Base-by-base conservation (phyloP, 1,140 invertebrate genomes). In the Drosophila saltans region DNA sequence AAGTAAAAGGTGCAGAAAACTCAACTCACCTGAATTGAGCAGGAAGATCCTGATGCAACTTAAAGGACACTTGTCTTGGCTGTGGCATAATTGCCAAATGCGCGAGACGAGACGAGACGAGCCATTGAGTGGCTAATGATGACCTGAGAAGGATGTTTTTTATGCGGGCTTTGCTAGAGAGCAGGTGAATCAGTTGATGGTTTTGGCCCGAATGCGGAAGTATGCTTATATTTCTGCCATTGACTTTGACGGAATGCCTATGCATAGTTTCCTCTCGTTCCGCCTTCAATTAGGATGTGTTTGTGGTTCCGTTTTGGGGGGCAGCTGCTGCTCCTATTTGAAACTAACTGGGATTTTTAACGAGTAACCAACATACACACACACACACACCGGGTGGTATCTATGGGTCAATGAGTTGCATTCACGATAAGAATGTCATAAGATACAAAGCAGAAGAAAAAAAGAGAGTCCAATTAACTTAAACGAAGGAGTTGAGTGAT, bases 111-210 rank as follows among this genome's bases (percentile, higher is more conserved):
- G 63, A 3, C n/a, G 59, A 40, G 62, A 72, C 55, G 36, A 45
- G 66, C 56, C 63, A 4, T 16, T 40, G 16, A 28, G 69, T 36
- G 33, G 69, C 83, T 88, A 88, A 88, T 88, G 80, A 88, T 80
- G 66, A 72, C 69, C 69, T 58, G 80, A 16, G 76, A 80, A 48
- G 45, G 45, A 48, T 48, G 7, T 16, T 16, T 26, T 52, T 80
- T 88, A 86, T 86, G 83, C 83, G 84, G 83, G 45, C 16, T 16
- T 7, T 9, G 21, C 21, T 21, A 52, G 45, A 4, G 69, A 81
- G 84, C 84, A 89, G 84, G 84, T 89, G 84, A 89, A 89, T 89
- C 84, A 67, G 66, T 45, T 21, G 26, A 7, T 16, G 16, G 16
- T 0, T 4, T 36, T 36, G 3, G 33, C 1, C 64, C 48, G 45